phyloP scores from a whole-genome alignment of 1,140 invertebrate species.

The Anoplolepis gracilipes region DNA sequence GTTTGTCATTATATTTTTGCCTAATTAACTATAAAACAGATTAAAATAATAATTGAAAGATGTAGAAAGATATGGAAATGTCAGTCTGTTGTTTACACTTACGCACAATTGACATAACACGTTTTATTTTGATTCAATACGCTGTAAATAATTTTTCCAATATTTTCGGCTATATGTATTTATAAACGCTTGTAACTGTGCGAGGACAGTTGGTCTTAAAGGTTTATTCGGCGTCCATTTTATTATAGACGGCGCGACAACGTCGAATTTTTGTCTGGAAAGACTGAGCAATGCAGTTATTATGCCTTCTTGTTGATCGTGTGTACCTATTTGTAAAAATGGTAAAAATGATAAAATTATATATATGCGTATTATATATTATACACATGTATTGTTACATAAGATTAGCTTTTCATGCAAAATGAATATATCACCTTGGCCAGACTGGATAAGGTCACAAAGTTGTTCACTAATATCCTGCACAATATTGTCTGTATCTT shows the following conservation, averaged over 20 bases:
- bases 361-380: constrained; percentile 26
- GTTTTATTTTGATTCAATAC: not conserved
- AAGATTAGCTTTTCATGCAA: not conserved
- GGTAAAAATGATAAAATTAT: constrained; percentile 8
- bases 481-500: constrained; percentile 68
- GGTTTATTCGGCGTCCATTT: constrained; percentile 76
- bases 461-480: constrained; percentile 76
- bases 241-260: constrained; percentile 68
- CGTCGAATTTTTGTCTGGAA: constrained; percentile 72
- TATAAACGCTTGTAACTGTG: constrained; percentile 75
- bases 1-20: not conserved
- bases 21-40: not conserved
- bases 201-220: constrained; percentile 62
- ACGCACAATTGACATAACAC: not conserved
- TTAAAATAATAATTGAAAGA: not conserved
- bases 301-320: constrained; percentile 80
- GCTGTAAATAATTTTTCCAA: constrained; percentile 66
- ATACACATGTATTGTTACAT: not conserved
- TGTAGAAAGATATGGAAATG: too few relatives aligned
- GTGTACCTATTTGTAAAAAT: constrained; percentile 66
- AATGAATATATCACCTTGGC: constrained; percentile 70
- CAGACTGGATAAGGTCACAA: constrained; percentile 74
- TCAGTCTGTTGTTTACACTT: not conserved
- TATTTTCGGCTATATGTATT: constrained; percentile 19
- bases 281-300: constrained; percentile 78